Evolutionary conservation across 2,888 invertebrate species (phyloP).

Genomic region (Macaria notata): DNA sequence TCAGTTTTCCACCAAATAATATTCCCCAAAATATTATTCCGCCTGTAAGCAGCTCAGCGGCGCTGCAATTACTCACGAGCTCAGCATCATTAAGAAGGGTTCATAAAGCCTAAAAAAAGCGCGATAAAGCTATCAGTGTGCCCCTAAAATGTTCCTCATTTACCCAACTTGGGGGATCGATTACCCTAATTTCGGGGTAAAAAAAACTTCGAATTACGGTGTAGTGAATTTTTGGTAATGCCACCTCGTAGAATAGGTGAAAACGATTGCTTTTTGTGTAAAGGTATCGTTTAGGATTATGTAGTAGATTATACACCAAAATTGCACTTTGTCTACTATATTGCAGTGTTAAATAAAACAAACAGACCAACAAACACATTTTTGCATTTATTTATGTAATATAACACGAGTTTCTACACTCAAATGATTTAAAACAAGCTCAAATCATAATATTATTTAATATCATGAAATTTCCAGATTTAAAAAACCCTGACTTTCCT

Average conservation of each 20-base stretch:
- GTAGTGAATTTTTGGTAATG: background rate
- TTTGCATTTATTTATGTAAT: no score
- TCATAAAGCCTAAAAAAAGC: constrained; percentile 45
- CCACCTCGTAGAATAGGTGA: no score
- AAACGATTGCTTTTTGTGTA: no score
- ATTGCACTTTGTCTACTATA: no score
- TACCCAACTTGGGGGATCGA: constrained; percentile 51
- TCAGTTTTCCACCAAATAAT: constrained; percentile 6
- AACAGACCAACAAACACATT: no score
- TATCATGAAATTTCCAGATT: no score
- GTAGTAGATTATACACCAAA: no score
- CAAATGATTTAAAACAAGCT: no score
- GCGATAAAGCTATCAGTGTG: constrained; percentile 56
- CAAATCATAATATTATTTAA: no score
- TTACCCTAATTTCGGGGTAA: constrained; percentile 55
- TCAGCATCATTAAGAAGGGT: constrained; percentile 38
- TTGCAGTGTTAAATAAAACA: no score
- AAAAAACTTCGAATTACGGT: constrained; percentile 12
- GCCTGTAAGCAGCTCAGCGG: constrained; percentile 16
- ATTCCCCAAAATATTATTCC: constrained; percentile 1
- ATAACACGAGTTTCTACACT: no score
- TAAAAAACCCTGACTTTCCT: background rate
- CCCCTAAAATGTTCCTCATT: constrained; percentile 53
- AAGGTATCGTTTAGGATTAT: no score
- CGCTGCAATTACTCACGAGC: constrained; percentile 25